Percentiles rank a stretch among this genome's conserved stretches.
phyloP scores from a whole-genome alignment of 2,113 vertebrate genomes.

The Phyllopteryx taeniolatus region DNA sequence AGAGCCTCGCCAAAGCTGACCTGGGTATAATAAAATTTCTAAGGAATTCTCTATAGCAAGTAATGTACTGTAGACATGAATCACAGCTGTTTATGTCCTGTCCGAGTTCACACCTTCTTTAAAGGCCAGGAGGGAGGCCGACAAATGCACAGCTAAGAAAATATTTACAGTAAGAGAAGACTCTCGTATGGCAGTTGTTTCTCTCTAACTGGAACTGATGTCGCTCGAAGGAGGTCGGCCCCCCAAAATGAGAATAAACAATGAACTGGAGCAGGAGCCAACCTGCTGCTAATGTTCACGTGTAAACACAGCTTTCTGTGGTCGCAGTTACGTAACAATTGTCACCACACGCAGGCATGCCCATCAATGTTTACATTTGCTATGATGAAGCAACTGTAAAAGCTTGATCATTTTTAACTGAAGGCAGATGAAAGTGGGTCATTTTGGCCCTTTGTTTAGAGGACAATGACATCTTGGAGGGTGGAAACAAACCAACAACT shows the following conservation, averaged over 20 bases:
- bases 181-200: constrained; percentile 60
- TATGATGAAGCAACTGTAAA: not conserved
- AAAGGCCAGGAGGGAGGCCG: constrained; percentile 50
- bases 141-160: constrained; percentile 69
- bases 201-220: constrained; percentile 59
- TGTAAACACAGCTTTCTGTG: constrained; percentile 54
- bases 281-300: constrained; percentile 41
- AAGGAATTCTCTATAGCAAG: constrained; percentile 1
- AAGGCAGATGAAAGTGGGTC: not conserved
- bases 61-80: constrained; percentile 12
- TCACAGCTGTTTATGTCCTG: constrained; percentile 23
- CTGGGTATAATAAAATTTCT: not conserved
- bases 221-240: constrained; percentile 58
- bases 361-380: not conserved
- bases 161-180: constrained; percentile 72
- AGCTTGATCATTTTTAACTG: not conserved
- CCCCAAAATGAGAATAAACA: constrained; percentile 66
- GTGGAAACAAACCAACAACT: too few species aligned
- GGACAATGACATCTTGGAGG: too few species aligned
- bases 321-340: constrained; percentile 29
- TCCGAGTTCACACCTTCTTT: constrained; percentile 33
- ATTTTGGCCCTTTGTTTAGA: too few species aligned
- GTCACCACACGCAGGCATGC: not conserved
- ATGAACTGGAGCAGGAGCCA: constrained; percentile 42
- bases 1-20: not conserved